A percentile compares a stretch with the other conserved stretches of the same genome.
These are phyloP conservation scores for Heteromormyrus szaboi DNA, from an alignment of 2,797 vertebrate species.

Conservation along the genomic window DNA sequence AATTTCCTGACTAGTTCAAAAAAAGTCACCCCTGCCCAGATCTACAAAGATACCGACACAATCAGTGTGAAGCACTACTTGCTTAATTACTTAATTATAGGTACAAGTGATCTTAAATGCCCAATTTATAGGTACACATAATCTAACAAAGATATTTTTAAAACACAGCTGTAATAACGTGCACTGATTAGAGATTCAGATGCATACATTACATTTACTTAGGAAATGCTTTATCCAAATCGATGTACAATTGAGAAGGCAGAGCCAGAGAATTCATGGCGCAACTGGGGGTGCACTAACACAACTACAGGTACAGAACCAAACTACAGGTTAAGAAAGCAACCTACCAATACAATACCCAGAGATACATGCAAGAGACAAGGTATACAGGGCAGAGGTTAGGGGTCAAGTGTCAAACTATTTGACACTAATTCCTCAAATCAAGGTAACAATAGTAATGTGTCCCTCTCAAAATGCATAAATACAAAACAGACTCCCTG, in stretches of 20 bases:
- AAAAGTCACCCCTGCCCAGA: neutral
- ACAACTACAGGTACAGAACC: neutral
- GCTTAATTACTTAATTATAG: neutral
- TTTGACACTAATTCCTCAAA: neutral
- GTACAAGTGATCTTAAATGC: neutral
- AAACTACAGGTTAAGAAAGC: neutral
- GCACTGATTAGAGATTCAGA: neutral
- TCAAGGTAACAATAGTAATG: neutral
- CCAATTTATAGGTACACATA: neutral
- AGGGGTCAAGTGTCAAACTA: neutral
- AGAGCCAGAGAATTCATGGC: neutral
- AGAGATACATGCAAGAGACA: neutral
- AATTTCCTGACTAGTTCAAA: neutral
- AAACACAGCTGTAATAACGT: neutral
- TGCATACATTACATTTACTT: neutral
- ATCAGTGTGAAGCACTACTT: neutral
- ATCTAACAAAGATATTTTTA: neutral
- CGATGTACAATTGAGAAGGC: neutral
- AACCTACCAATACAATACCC: neutral
- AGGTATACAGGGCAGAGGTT: neutral
- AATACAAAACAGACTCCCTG: neutral
- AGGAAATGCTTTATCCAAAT: neutral
- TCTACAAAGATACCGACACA: neutral
- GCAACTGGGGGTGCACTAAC: neutral
- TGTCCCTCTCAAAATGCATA: neutral